phyloP scores from a whole-genome alignment of 2,113 vertebrate species.

The Myiagra hebetior region DNA sequence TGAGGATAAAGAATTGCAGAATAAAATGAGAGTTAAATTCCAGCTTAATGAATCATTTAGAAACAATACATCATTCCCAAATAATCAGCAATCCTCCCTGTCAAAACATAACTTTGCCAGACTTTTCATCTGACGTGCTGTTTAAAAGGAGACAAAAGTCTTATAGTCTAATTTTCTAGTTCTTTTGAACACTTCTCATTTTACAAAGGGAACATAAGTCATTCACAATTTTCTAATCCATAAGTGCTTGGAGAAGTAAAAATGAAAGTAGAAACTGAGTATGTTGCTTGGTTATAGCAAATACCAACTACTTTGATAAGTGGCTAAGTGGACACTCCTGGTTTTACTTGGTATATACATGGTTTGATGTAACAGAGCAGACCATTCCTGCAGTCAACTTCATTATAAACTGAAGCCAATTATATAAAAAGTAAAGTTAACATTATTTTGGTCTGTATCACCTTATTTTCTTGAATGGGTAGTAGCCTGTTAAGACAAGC shows the following conservation, averaged over 20 bases:
- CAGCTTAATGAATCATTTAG: constrained; percentile 23
- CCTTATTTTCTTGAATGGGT: neutral
- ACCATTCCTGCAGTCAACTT: neutral
- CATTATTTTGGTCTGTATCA: neutral
- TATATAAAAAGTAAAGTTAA: neutral
- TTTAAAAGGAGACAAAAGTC: neutral
- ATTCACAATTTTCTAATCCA: neutral
- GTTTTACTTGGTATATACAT: neutral
- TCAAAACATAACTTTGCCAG: constrained; percentile 22
- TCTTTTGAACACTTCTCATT: neutral
- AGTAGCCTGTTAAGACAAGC: neutral
- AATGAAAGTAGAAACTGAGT: neutral
- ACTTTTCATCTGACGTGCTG: neutral
- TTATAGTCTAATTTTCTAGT: neutral
- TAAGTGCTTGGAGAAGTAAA: neutral
- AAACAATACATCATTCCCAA: constrained; percentile 23
- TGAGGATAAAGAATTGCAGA: neutral
- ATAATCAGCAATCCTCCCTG: constrained; percentile 28
- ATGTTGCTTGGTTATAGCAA: neutral
- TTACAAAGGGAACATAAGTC: neutral
- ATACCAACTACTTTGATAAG: neutral
- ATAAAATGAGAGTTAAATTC: constrained; percentile 11
- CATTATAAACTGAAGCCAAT: neutral
- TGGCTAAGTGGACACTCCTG: neutral
- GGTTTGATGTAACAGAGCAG: neutral